Evolutionary conservation across 1,140 invertebrate species (phyloP).

Genomic region (Zaprionus capensis): DNA sequence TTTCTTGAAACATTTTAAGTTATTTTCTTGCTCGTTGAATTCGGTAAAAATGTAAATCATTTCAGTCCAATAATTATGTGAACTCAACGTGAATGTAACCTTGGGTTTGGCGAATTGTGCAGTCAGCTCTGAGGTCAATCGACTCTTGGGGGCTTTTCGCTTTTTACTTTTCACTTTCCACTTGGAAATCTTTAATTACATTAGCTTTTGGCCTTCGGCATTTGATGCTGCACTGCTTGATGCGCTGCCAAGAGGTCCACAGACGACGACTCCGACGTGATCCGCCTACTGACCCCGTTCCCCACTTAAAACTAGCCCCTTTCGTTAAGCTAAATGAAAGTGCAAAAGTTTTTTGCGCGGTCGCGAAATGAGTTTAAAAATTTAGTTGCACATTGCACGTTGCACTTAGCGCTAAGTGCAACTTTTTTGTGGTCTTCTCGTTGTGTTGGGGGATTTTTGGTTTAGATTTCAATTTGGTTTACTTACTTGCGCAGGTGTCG

Average conservation of each 20-base stretch:
- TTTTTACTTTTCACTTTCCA: conserved; percentile 24
- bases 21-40: not conserved
- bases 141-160: conserved; percentile 14
- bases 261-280: conserved; percentile 24
- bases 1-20: not conserved
- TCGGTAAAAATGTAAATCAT: not conserved
- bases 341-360: conserved; percentile 62
- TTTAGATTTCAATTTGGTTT: conserved; percentile 43
- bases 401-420: conserved; percentile 45
- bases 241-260: conserved; percentile 47
- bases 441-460: conserved; percentile 26
- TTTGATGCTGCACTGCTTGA: conserved; percentile 44
- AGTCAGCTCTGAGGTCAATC: conserved; percentile 27
- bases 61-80: not conserved
- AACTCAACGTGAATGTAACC: not conserved
- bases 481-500: conserved; percentile 86
- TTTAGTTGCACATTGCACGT: conserved; percentile 51
- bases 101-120: conserved; percentile 6
- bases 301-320: conserved; percentile 17
- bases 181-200: conserved; percentile 53
- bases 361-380: conserved; percentile 76
- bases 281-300: conserved; percentile 33
- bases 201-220: conserved; percentile 58
- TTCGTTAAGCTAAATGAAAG: conserved; percentile 67
- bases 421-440: conserved; percentile 37